Evolutionary conservation across 1,140 invertebrate species (phyloP).

Genomic region (Lordiphosa stackelbergi): DNA sequence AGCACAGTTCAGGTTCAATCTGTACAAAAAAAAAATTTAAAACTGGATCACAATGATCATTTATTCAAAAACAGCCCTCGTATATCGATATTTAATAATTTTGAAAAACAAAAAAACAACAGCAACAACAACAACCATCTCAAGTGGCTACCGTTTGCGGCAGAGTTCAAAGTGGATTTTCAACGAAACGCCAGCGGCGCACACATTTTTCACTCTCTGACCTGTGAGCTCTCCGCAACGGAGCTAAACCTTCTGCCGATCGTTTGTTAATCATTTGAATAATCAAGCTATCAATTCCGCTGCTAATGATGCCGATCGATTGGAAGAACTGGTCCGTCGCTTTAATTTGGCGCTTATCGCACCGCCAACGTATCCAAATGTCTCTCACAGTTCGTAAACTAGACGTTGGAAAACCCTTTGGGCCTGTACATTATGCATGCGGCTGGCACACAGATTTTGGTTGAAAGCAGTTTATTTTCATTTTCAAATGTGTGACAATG

Average conservation of each 20-base stretch:
- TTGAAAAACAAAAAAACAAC: too few species aligned
- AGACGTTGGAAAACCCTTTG: conserved; percentile 50
- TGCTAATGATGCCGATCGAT: conserved; percentile 74
- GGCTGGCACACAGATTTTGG: conserved; percentile 30
- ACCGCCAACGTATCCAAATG: conserved; percentile 31
- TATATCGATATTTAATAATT: too few species aligned
- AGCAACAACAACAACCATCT: too few species aligned
- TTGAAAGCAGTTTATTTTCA: conserved; percentile 68
- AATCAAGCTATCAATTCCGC: conserved; percentile 76
- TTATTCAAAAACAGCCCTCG: too few species aligned
- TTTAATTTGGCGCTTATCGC: conserved; percentile 55
- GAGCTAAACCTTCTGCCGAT: conserved; percentile 43
- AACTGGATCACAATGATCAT: too few species aligned
- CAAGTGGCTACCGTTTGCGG: conserved; percentile 63
- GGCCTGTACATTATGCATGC: conserved; percentile 40
- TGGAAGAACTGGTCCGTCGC: conserved; percentile 31
- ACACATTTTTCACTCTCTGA: conserved; percentile 67
- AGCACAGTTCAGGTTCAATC: too few species aligned
- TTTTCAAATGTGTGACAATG: conserved; percentile 72
- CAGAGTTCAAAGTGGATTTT: conserved; percentile 58
- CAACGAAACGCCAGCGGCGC: conserved; percentile 51
- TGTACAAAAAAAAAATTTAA: too few species aligned
- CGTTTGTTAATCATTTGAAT: conserved; percentile 76
- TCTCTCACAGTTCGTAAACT: conserved; percentile 68
- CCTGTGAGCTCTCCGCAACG: conserved; percentile 51